These are phyloP conservation scores for Cephus spinipes DNA, from an alignment of 2,888 invertebrate species.

Conservation along the genomic window DNA sequence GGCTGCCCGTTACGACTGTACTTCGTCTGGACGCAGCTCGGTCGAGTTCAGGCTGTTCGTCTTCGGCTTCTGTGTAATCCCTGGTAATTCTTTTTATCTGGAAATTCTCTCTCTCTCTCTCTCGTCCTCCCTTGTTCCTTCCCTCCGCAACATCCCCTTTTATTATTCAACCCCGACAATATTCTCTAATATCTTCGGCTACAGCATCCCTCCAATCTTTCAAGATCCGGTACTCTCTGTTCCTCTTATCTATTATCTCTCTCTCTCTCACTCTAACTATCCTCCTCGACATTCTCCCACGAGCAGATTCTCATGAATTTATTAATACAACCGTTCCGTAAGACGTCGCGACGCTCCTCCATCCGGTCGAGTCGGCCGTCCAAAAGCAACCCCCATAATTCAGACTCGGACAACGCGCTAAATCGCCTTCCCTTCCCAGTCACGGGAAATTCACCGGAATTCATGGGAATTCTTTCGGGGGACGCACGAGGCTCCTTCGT, in stretches of 20 bases:
- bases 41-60: neutral
- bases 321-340: neutral
- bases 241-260: conserved; percentile 23
- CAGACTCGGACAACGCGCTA: neutral
- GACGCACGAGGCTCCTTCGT: neutral
- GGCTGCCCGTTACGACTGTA: neutral
- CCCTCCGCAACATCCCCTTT: neutral
- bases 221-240: conserved; percentile 21
- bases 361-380: neutral
- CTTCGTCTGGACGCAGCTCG: neutral
- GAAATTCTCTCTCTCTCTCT: neutral
- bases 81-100: neutral
- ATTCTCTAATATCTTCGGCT: conserved; percentile 16
- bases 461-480: too few relatives aligned
- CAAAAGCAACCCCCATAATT: neutral
- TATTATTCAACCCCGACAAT: neutral
- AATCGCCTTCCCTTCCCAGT: neutral
- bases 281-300: too few relatives aligned
- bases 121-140: neutral
- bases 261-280: conserved; percentile 20
- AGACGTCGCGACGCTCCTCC: neutral
- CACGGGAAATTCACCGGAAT: neutral
- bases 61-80: neutral
- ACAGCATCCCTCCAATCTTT: conserved; percentile 18
- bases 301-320: neutral